Percentiles rank a stretch among this genome's conserved stretches.
These are phyloP conservation scores for Calameuta filiformis DNA, from an alignment of 2,888 invertebrate species.

Conservation along the genomic window DNA sequence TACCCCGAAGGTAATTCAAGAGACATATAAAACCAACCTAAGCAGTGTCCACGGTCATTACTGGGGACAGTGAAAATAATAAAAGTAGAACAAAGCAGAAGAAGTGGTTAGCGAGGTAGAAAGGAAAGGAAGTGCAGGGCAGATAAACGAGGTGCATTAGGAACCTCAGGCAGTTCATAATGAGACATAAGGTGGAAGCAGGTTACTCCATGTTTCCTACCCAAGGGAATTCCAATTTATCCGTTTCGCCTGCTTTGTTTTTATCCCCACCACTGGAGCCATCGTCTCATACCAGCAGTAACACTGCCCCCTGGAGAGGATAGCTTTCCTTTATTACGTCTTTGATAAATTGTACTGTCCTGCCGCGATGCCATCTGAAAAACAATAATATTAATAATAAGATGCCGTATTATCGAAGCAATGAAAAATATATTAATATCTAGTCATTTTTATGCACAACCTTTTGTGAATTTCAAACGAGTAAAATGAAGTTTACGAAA, in stretches of 20 bases:
- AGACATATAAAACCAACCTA: neutral
- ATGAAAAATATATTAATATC: neutral
- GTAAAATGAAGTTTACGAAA: neutral
- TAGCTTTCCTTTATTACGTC: neutral
- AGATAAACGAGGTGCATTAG: neutral
- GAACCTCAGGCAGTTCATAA: neutral
- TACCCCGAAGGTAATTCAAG: neutral
- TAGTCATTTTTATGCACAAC: no score
- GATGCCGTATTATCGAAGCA: neutral
- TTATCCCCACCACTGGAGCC: neutral
- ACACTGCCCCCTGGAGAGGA: neutral
- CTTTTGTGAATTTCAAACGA: neutral
- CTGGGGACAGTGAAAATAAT: neutral
- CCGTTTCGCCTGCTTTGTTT: neutral
- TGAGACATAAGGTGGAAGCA: neutral
- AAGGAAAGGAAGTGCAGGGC: neutral
- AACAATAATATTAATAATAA: neutral
- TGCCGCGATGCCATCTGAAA: neutral
- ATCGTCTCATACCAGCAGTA: neutral
- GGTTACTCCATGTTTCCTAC: neutral
- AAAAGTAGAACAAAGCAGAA: neutral
- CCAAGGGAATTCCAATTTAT: slow-evolving; percentile 3
- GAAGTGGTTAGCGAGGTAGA: neutral
- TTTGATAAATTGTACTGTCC: neutral
- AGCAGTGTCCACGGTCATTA: neutral